Base-by-base conservation (phyloP, 2,797 vertebrate genomes). In the Pachyuromys duprasi region DNA sequence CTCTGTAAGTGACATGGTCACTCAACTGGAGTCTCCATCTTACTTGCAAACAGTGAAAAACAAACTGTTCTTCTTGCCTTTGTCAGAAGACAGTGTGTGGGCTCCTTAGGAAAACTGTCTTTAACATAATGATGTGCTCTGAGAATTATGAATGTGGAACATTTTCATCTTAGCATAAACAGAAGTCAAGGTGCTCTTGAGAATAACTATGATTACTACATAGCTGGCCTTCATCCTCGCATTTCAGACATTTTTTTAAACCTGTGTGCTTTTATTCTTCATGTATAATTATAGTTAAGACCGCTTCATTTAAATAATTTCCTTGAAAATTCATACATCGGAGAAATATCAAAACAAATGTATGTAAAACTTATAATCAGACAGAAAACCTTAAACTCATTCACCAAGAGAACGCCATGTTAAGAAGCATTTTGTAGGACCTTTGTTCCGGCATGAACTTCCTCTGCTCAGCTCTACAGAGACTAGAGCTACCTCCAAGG, bases 131-230 rank as follows among this genome's bases (percentile, higher is more conserved):
- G 80, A 28, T 75, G 55, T 63, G 79, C 49, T 82, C 70, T 53
- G 86, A 55, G 69, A 90, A 83, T 70, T 63, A 3, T 65, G 45
- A 74, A 90, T 55, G 24, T 81, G 39, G 95, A 95, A 80, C 14
- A 81, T 91, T 95, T 96, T 95, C 57, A 95, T 92, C 81, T 95
- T 70, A 72, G 28, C 22, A 53, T 69, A 72, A 24, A 87, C 22
- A 89, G 36, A 89, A 53, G 12, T 69, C 18, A 88, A 62, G 80
- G 69, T 5, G 42, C 60, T 74, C 75, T 92, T 63, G 55, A 94
- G 81, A 94, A 90, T 74, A 91, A 94, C 83, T 86, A 74, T 70
- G 36, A 83, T 92, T 79, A 75, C 13, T 93, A 53, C 28, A n/a
- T 83, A 76, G 33, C 57, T 90, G 8, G 26, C 3, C 45, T 89